Conservation (phyloP, 2,888 invertebrate genomes). For the Adelphocoris suturalis region DNA sequence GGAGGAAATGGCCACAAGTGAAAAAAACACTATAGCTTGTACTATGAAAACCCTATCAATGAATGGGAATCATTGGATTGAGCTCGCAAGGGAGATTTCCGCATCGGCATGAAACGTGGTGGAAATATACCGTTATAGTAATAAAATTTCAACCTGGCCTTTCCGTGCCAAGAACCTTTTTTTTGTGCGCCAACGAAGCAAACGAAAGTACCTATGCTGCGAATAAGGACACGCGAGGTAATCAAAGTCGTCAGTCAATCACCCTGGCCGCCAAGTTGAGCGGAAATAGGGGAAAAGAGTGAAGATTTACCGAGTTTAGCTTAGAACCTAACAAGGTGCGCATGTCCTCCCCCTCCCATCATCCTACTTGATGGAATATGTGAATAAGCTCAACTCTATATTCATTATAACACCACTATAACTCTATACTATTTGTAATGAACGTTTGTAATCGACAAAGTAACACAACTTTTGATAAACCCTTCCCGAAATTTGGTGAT, state of each 20-base stretch:
- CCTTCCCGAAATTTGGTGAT: too few species aligned
- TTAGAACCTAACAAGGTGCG: too few species aligned
- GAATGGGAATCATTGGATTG: conserved; percentile 20
- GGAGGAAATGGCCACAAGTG: neutral
- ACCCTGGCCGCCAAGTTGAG: neutral
- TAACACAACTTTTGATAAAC: too few species aligned
- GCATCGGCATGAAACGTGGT: conserved; percentile 12
- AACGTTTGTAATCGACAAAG: too few species aligned
- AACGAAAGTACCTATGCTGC: conserved; percentile 11
- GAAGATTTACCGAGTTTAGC: neutral
- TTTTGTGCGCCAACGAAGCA: neutral
- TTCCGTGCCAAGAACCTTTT: neutral
- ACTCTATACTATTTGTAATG: too few species aligned
- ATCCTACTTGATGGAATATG: too few species aligned
- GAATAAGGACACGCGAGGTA: conserved; percentile 17
- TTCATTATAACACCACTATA: too few species aligned
- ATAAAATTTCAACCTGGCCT: conserved; percentile 26
- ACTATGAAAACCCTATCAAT: neutral
- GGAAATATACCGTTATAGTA: conserved; percentile 6
- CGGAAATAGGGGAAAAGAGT: neutral
- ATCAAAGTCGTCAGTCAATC: neutral
- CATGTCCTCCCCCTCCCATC: too few species aligned
- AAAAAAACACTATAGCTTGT: neutral
- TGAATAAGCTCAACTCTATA: too few species aligned
- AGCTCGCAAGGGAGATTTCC: neutral